Conservation (phyloP, 2,797 vertebrate genomes). For the Selene dorsalis region DNA sequence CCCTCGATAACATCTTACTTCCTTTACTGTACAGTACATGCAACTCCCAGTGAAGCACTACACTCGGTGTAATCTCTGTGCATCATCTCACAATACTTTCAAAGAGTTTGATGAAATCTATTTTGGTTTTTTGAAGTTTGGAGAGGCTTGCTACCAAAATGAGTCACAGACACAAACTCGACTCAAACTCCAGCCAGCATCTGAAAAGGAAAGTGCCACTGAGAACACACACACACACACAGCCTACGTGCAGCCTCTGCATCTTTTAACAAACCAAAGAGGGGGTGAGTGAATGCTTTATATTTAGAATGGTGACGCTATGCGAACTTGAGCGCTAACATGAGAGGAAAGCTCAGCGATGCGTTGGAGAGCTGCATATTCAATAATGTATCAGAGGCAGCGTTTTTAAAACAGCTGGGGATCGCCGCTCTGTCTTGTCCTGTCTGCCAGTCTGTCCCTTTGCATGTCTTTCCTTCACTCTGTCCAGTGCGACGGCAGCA, state of each 20-base stretch:
- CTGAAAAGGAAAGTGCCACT: slow-evolving; percentile 64
- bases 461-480: slow-evolving; percentile 59
- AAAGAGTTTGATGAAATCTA: slow-evolving; percentile 62
- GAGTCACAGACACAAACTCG: slow-evolving; percentile 56
- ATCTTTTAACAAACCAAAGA: slow-evolving; percentile 75
- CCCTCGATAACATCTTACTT: slow-evolving; percentile 30
- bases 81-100: slow-evolving; percentile 56
- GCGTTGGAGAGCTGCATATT: slow-evolving; percentile 75
- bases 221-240: slow-evolving; percentile 19
- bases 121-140: slow-evolving; percentile 54
- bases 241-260: slow-evolving; percentile 67
- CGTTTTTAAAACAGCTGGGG: slow-evolving; percentile 78
- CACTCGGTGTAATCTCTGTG: slow-evolving; percentile 22
- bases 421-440: slow-evolving; percentile 70
- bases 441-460: slow-evolving; percentile 73
- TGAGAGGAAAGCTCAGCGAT: slow-evolving; percentile 81
- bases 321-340: slow-evolving; percentile 75
- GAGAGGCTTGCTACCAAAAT: slow-evolving; percentile 52
- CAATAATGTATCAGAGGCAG: slow-evolving; percentile 83
- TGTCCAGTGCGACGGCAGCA: slow-evolving; percentile 60
- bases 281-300: slow-evolving; percentile 76
- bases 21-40: slow-evolving; percentile 41
- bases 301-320: slow-evolving; percentile 81
- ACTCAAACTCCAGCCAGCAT: slow-evolving; percentile 57
- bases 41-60: slow-evolving; percentile 53